phyloP scores from a whole-genome alignment of 2,888 invertebrate species.

The Lydus trimaculatus region DNA sequence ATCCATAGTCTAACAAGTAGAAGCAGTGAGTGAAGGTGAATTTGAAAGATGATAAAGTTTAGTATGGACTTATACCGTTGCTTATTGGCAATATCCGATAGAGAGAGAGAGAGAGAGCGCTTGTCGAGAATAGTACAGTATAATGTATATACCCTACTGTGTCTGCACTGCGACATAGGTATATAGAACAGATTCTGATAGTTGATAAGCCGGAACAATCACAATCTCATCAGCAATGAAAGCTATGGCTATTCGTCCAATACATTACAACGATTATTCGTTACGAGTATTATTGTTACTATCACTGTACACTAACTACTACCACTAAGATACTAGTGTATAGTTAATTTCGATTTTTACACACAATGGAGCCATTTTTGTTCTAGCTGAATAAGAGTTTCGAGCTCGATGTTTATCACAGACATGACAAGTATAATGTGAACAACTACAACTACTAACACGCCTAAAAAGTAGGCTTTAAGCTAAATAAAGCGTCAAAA shows the following conservation, averaged over 20 bases:
- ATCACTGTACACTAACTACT: constrained; percentile 11
- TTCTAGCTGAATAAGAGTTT: background rate
- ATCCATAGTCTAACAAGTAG: too few species aligned
- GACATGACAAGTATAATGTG: too few species aligned
- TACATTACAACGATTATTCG: constrained; percentile 50
- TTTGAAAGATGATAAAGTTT: constrained; percentile 15
- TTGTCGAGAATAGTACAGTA: constrained; percentile 14
- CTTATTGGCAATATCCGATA: constrained; percentile 33
- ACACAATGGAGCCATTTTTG: too few species aligned
- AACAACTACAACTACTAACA: background rate
- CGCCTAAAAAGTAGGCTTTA: background rate
- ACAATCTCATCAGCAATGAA: constrained; percentile 58
- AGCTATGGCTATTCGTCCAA: constrained; percentile 55
- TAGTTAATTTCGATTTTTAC: too few species aligned
- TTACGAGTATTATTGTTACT: constrained; percentile 14
- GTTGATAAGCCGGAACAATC: constrained; percentile 58
- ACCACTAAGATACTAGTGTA: too few species aligned
- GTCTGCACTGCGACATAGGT: constrained; percentile 49
- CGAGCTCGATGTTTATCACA: too few species aligned
- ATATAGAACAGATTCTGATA: constrained; percentile 49
- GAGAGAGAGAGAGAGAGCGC: background rate
- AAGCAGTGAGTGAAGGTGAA: background rate
- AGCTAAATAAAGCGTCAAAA: background rate
- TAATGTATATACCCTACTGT: constrained; percentile 39
- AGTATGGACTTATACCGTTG: constrained; percentile 3